Percentiles rank a stretch among this genome's conserved stretches.
phyloP scores from a whole-genome alignment of 2,888 invertebrate genomes.

The Agriopis marginaria region DNA sequence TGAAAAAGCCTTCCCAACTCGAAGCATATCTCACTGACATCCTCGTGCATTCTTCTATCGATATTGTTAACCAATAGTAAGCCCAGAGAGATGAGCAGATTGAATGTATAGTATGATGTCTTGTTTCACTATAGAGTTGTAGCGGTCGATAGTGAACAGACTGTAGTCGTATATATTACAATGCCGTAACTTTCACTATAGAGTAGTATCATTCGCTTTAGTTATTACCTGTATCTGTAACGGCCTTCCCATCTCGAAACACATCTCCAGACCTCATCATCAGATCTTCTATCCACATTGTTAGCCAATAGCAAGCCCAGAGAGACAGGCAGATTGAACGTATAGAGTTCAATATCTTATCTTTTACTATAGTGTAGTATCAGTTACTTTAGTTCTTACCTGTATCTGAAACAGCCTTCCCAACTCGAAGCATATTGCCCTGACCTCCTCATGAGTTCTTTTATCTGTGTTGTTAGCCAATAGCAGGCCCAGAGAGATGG shows the following conservation, averaged over 20 bases:
- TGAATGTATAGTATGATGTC: constrained; percentile 95
- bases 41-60: constrained; percentile 89
- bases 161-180: constrained; percentile 89
- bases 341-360: no score
- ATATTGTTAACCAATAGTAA: constrained; percentile 91
- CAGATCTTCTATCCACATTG: constrained; percentile 87
- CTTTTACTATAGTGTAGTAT: no score
- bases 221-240: constrained; percentile 93
- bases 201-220: constrained; percentile 90
- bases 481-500: constrained; percentile 93
- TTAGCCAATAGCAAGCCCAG: constrained; percentile 68
- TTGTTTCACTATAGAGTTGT: constrained; percentile 95
- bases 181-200: constrained; percentile 95
- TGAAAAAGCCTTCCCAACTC: constrained; percentile 97
- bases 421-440: constrained; percentile 93
- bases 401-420: constrained; percentile 97
- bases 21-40: constrained; percentile 91
- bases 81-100: constrained; percentile 93
- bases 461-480: constrained; percentile 90
- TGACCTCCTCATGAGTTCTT: constrained; percentile 90
- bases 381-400: constrained; percentile 68
- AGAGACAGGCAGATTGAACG: constrained; percentile 66
- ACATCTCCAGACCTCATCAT: constrained; percentile 91
- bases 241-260: constrained; percentile 95
- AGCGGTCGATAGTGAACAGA: constrained; percentile 92